Evolutionary conservation across 2,888 invertebrate species (phyloP), one percentile per base, ranked within the genome.

Genomic region (Allygus modestus): DNA sequence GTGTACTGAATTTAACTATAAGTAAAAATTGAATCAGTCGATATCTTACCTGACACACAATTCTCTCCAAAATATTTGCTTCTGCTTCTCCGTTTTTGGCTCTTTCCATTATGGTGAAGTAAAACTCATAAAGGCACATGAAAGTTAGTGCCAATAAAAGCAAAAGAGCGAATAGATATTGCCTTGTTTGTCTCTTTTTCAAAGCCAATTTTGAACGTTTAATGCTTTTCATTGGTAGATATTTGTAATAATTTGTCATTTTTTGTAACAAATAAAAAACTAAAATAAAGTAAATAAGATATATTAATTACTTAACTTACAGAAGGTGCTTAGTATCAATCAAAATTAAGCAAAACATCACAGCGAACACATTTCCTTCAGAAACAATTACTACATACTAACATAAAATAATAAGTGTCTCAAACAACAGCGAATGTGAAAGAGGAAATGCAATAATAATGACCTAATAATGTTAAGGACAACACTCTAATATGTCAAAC

Each of bases 51-150:
- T 77, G 75, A 46, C 75, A 77, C 26, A 77, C 28, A 26, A 77
- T 46, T 26, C 43, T 26, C 23, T 77, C 75, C 12, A 77, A 28
- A 12, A 77, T 46, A 28, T 28, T 46, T 17, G 75, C 28, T 41
- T 77, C 75, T 28, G 2, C 17, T 17, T 43, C 26, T 46, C 75
- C 75, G 46, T 77, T 43, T 41, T 77, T 77, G 26, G 75, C 26
- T 23, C 46, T 43, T 46, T 77, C 51, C 37, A 46, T 41, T 23
- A 77, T 77, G 1, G 75, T 46, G 46, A 77, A 77, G 37, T 77
- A 77, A 46, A 77, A 77, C 75, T 77, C 75, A 77, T 77, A 77
- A 15, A 77, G 75, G 23, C 43, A 41, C 75, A 77, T 43, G 51
- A 77, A 43, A 28, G 46, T 46, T 5, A 77, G 11, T 37, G 26